phyloP scores from a whole-genome alignment of 2,888 invertebrate genomes.

The Spodoptera exigua region DNA sequence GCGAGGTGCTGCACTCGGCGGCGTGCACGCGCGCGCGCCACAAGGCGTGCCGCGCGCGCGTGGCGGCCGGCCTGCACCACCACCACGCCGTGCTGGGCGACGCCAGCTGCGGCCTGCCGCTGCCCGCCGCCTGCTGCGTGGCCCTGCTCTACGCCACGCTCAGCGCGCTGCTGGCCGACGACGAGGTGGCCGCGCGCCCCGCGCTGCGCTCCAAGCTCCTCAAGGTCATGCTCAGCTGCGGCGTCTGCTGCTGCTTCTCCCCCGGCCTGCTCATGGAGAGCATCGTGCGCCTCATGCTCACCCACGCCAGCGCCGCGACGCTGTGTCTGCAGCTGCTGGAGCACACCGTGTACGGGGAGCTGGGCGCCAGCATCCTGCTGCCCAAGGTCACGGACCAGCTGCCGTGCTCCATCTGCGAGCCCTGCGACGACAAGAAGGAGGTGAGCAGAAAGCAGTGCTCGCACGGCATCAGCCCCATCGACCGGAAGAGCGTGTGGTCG shows the following conservation, averaged over 20 bases:
- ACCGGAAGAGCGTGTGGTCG: conserved; percentile 85
- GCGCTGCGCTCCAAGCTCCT: conserved; percentile 84
- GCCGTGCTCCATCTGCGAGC: conserved; percentile 84
- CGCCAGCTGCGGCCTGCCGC: conserved; percentile 76
- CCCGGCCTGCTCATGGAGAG: conserved; percentile 85
- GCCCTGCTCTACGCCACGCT: conserved; percentile 89
- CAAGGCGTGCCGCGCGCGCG: conserved; percentile 82
- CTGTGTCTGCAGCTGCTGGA: conserved; percentile 88
- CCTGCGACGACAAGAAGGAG: conserved; percentile 69
- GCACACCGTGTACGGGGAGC: conserved; percentile 89
- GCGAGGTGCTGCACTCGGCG: conserved; percentile 88
- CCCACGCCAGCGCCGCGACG: conserved; percentile 76
- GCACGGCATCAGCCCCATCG: conserved; percentile 71
- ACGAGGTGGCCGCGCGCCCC: conserved; percentile 74
- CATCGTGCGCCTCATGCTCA: conserved; percentile 84
- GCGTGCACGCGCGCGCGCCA: conserved; percentile 87
- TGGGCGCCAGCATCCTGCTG: conserved; percentile 84
- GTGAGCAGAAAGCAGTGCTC: conserved; percentile 71
- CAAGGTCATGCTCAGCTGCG: conserved; percentile 88
- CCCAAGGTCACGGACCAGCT: conserved; percentile 77
- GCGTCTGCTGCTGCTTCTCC: conserved; percentile 91
- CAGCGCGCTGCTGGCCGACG: conserved; percentile 82
- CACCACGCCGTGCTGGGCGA: conserved; percentile 90
- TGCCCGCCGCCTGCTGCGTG: conserved; percentile 87
- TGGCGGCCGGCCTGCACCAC: conserved; percentile 87